A percentile compares a stretch with the other conserved stretches of the same genome.
phyloP scores from a whole-genome alignment of 2,888 invertebrate genomes.

The Acronicta leporina region DNA sequence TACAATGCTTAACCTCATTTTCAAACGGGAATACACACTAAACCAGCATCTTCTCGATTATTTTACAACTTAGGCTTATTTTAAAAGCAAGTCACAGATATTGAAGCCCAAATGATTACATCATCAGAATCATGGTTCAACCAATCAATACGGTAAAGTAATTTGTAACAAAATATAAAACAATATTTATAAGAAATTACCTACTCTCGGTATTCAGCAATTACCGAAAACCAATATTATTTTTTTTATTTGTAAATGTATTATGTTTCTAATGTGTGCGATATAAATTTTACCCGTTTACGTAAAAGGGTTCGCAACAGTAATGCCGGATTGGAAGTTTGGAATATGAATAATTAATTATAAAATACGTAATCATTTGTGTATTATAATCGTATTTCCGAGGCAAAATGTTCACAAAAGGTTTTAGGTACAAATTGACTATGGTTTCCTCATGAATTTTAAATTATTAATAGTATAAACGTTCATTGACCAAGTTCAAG shows the following conservation, averaged over 20 bases:
- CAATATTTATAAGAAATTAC: no score
- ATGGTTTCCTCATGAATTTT: background rate
- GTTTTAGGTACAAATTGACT: background rate
- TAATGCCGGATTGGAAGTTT: background rate
- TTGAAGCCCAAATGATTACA: no score
- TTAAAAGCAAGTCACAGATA: no score
- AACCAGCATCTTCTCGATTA: slow-evolving; percentile 24
- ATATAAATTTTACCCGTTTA: slow-evolving; percentile 3
- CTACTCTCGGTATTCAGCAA: no score
- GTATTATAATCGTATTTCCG: slow-evolving; percentile 1
- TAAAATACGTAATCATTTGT: slow-evolving; percentile 1
- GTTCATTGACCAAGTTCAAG: background rate
- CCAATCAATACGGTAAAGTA: no score
- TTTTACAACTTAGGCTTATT: background rate
- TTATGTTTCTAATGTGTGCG: slow-evolving; percentile 14
- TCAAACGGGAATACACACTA: slow-evolving; percentile 14
- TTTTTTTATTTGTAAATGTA: slow-evolving; percentile 32
- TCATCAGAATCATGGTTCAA: no score
- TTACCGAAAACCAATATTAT: slow-evolving; percentile 18
- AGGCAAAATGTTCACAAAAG: background rate
- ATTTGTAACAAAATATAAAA: no score
- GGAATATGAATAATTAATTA: slow-evolving; percentile 1
- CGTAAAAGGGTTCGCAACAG: slow-evolving; percentile 1
- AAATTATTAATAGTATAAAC: background rate
- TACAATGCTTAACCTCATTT: slow-evolving; percentile 41